phyloP scores from a whole-genome alignment of 2,113 vertebrate species.

The Felis chaus region DNA sequence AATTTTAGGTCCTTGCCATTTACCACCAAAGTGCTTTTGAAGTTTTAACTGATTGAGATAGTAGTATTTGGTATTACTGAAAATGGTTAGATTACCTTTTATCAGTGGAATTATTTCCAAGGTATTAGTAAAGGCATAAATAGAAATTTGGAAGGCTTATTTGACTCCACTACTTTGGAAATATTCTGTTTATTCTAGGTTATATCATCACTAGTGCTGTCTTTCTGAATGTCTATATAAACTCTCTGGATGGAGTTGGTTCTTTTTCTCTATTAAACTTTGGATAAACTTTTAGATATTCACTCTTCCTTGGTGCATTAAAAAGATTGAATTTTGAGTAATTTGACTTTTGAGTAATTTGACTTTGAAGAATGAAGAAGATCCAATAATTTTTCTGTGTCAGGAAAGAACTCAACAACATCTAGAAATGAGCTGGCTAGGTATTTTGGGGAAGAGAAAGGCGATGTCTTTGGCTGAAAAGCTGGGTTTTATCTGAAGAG shows the following conservation, averaged over 20 bases:
- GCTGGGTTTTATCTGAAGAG: background rate
- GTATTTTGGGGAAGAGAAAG: background rate
- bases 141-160: slow-evolving; percentile 8
- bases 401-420: background rate
- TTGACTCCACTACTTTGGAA: background rate
- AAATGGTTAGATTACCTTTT: background rate
- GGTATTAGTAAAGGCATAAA: background rate
- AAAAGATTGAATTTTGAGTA: slow-evolving; percentile 10
- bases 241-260: background rate
- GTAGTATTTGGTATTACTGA: slow-evolving; percentile 38
- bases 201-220: background rate
- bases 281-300: background rate
- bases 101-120: background rate
- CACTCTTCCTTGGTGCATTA: background rate
- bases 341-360: background rate
- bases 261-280: background rate
- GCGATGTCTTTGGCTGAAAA: background rate
- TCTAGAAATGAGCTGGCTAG: slow-evolving; percentile 22
- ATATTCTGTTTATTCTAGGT: background rate
- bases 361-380: background rate
- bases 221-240: background rate
- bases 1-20: background rate
- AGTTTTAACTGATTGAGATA: background rate
- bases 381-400: slow-evolving; percentile 32
- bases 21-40: background rate